Conservation (phyloP, 2,888 invertebrate genomes). For the Hartigia nigra region DNA sequence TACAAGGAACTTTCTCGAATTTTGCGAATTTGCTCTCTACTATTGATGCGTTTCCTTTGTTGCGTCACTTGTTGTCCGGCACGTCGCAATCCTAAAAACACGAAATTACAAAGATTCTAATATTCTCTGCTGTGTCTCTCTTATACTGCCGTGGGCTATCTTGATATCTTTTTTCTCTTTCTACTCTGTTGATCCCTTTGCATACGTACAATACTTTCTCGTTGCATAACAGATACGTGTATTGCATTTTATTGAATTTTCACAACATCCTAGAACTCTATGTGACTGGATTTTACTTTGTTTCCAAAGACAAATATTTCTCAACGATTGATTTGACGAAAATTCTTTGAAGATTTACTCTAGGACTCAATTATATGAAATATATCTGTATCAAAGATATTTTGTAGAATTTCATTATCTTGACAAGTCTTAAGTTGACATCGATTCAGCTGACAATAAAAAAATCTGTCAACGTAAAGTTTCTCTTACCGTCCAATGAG, state of each 20-base stretch:
- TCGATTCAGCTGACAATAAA: background rate
- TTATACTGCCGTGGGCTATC: background rate
- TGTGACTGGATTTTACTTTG: background rate
- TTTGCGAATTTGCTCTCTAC: conserved; percentile 53
- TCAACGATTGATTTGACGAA: background rate
- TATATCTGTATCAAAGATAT: background rate
- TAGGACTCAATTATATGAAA: background rate
- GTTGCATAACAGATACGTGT: background rate
- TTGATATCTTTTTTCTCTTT: background rate
- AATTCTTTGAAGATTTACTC: background rate
- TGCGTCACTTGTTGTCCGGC: conserved; percentile 46
- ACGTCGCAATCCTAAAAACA: conserved; percentile 50
- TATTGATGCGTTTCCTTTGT: conserved; percentile 50
- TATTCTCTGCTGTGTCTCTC: too few species aligned
- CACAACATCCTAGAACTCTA: background rate
- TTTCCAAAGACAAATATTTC: background rate
- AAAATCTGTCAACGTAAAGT: background rate
- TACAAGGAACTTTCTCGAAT: conserved; percentile 65
- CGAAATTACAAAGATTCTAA: too few species aligned
- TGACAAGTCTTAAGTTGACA: background rate
- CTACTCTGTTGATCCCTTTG: background rate
- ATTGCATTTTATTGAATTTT: background rate
- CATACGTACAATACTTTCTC: background rate
- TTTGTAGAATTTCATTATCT: background rate
- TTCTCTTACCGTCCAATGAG: conserved; percentile 51